phyloP scores from a whole-genome alignment of 2,797 vertebrate species.

The Poeciliopsis infans region DNA sequence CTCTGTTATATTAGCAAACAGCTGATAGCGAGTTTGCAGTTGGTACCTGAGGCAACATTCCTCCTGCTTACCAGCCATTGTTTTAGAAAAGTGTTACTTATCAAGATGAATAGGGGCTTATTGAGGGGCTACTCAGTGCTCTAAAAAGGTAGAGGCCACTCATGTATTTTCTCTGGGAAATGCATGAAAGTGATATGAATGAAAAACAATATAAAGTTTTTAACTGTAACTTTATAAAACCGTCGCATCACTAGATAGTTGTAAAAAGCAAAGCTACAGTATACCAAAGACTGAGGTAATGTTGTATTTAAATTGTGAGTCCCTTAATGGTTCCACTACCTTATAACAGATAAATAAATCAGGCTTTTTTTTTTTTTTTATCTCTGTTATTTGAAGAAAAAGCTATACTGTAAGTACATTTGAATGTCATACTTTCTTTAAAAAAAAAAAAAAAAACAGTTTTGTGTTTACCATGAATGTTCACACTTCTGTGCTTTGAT shows the following conservation, averaged over 20 bases:
- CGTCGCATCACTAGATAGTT: background rate
- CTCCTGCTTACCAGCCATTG: background rate
- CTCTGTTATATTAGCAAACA: background rate
- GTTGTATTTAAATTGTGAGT: background rate
- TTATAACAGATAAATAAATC: background rate
- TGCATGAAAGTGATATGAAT: background rate
- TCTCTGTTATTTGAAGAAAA: background rate
- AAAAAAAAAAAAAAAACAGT: background rate
- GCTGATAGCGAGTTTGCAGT: background rate
- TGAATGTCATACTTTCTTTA: background rate
- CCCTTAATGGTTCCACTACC: background rate
- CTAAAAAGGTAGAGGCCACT: background rate
- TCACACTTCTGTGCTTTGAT: constrained; percentile 3
- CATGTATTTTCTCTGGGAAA: background rate
- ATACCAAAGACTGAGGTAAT: background rate
- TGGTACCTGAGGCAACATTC: background rate
- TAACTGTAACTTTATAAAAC: background rate
- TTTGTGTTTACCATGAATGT: background rate
- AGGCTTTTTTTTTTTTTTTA: background rate
- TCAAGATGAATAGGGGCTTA: background rate
- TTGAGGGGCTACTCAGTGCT: background rate
- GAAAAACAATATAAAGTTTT: too few species aligned
- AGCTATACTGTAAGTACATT: background rate
- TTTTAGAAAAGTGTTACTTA: background rate
- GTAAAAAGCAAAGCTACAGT: background rate